A percentile compares a stretch with the other conserved stretches of the same genome.
These are phyloP conservation scores for Conchocele bisecta DNA, from an alignment of 2,888 invertebrate species.

Conservation along the genomic window DNA sequence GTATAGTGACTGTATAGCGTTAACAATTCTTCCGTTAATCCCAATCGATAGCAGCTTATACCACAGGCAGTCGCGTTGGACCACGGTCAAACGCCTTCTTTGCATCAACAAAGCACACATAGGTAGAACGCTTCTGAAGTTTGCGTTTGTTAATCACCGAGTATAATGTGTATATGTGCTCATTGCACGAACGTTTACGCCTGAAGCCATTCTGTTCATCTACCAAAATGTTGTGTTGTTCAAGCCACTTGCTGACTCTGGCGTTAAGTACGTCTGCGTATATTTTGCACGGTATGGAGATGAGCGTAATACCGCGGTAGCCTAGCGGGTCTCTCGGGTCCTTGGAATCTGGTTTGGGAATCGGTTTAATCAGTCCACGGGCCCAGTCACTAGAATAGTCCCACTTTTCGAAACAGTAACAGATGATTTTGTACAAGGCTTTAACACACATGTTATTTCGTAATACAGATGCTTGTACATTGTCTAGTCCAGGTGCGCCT, in stretches of 20 bases:
- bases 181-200: not conserved
- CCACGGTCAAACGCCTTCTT: constrained; percentile 1
- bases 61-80: not conserved
- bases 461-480: not conserved
- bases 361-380: not conserved
- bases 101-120: not conserved
- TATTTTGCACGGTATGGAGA: not conserved
- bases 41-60: not conserved
- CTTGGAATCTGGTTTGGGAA: not conserved
- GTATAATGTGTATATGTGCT: constrained; percentile 4
- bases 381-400: not conserved
- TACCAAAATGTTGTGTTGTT: not conserved
- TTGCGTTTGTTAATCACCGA: not conserved
- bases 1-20: not conserved
- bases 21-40: not conserved
- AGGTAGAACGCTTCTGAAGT: not conserved
- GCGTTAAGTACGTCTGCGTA: not conserved
- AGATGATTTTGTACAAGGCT: not conserved
- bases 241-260: not conserved
- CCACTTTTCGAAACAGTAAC: not conserved
- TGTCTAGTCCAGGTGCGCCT: not conserved
- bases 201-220: constrained; percentile 1
- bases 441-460: not conserved
- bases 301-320: constrained; percentile 1
- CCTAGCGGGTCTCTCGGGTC: not conserved